Percentiles rank a stretch among this genome's conserved stretches.
phyloP scores from a whole-genome alignment of 2,888 invertebrate genomes.

The Balanococcus diminutus region DNA sequence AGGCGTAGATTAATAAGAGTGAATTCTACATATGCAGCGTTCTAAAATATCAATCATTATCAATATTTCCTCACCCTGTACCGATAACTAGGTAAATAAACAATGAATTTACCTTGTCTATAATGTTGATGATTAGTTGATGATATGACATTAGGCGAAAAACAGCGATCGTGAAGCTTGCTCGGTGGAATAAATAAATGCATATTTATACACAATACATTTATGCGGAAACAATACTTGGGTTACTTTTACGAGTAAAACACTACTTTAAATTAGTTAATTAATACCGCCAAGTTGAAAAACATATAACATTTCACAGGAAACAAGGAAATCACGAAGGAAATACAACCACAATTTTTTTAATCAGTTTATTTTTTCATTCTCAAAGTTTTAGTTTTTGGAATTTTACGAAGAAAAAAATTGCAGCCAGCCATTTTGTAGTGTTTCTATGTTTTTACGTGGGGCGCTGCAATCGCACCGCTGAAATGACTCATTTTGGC shows the following conservation, averaged over 20 bases:
- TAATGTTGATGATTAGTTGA: neutral
- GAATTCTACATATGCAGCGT: neutral
- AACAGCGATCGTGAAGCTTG: neutral
- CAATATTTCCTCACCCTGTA: neutral
- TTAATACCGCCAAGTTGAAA: neutral
- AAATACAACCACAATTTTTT: neutral
- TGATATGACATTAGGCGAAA: neutral
- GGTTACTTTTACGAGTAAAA: neutral
- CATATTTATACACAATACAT: conserved; percentile 20
- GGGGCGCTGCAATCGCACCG: neutral
- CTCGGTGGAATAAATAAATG: neutral
- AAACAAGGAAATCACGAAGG: neutral
- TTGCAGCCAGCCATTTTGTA: conserved; percentile 37
- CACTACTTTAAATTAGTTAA: neutral
- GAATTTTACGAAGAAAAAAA: conserved; percentile 26
- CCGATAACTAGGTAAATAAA: neutral
- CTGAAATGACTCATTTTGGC: neutral
- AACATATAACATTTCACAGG: neutral
- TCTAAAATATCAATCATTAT: neutral
- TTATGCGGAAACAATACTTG: neutral
- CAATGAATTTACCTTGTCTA: neutral
- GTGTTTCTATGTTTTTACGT: neutral
- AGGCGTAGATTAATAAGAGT: neutral
- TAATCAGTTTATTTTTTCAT: neutral
- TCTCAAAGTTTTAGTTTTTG: neutral